Evolutionary conservation across 2,888 invertebrate genomes (phyloP).

Genomic region (Eilema caniola): DNA sequence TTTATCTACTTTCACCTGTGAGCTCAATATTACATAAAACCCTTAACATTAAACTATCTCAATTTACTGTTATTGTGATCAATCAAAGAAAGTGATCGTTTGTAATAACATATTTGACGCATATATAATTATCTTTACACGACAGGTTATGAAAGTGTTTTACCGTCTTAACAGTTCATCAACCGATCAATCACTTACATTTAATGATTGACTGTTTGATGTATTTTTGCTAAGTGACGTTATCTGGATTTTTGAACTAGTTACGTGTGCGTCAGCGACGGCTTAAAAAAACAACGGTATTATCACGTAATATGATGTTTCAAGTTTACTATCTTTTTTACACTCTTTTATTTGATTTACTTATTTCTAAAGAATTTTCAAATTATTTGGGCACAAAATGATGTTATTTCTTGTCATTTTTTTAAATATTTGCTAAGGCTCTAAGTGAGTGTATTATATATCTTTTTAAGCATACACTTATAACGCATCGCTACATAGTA

Average conservation of each 20-base stretch:
- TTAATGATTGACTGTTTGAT: conserved; percentile 42
- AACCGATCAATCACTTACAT: conserved; percentile 42
- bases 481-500: too few relatives aligned
- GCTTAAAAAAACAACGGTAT: conserved; percentile 1
- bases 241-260: conserved; percentile 42
- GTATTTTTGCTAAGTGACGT: conserved; percentile 36
- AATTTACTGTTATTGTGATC: conserved; percentile 45
- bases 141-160: conserved; percentile 51
- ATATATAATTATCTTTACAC: conserved; percentile 40
- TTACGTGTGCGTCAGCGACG: conserved; percentile 16
- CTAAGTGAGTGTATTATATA: too few relatives aligned
- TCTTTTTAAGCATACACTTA: too few relatives aligned
- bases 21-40: conserved; percentile 41
- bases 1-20: conserved; percentile 39
- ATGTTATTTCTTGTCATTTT: too few relatives aligned
- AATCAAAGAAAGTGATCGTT: conserved; percentile 50
- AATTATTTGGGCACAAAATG: too few relatives aligned
- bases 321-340: too few relatives aligned
- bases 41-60: conserved; percentile 30
- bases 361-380: too few relatives aligned
- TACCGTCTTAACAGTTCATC: conserved; percentile 40
- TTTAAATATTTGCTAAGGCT: too few relatives aligned
- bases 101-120: conserved; percentile 39
- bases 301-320: too few relatives aligned
- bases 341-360: too few relatives aligned